Evolutionary conservation across 1,140 invertebrate species (phyloP).

Genomic region (Mercenaria mercenaria): DNA sequence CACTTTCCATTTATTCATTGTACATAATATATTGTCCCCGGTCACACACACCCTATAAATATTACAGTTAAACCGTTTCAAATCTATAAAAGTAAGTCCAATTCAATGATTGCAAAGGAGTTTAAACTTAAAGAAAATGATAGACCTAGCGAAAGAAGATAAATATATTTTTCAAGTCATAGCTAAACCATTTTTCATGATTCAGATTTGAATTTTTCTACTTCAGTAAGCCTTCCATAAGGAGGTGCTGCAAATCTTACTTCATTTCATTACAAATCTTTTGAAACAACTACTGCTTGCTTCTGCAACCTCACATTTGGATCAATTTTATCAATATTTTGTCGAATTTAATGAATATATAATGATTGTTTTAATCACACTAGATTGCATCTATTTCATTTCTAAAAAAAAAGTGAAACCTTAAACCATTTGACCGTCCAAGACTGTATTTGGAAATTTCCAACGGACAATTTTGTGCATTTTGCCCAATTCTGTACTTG

Average conservation of each 20-base stretch:
- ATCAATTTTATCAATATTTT: background rate
- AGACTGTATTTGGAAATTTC: background rate
- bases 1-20: no score
- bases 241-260: background rate
- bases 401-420: no score
- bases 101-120: background rate
- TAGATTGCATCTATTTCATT: background rate
- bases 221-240: background rate
- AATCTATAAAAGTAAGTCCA: background rate
- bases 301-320: background rate
- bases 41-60: no score
- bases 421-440: background rate
- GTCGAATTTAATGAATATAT: slow-evolving; percentile 1
- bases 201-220: background rate
- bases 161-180: background rate
- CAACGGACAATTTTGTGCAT: background rate
- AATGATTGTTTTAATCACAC: background rate
- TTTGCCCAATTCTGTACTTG: slow-evolving; percentile 2
- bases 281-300: background rate
- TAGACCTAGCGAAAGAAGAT: background rate
- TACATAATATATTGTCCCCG: no score
- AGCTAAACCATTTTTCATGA: background rate
- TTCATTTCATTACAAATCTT: background rate
- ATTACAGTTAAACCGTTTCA: no score
- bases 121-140: background rate